Base-by-base conservation (phyloP, 2,797 vertebrate species). In the Sarcophilus harrisii region DNA sequence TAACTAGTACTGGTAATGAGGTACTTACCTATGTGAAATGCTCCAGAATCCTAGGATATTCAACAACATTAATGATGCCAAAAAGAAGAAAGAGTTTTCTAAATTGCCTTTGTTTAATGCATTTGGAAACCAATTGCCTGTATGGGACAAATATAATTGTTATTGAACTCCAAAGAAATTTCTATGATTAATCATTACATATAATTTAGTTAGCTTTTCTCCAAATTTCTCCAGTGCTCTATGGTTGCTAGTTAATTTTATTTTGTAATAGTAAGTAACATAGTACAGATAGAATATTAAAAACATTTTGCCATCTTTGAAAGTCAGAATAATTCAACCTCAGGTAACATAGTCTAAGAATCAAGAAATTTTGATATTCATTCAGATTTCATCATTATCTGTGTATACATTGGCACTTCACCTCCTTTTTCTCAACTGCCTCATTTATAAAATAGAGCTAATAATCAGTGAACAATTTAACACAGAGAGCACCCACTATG, bases 81-180 rank as follows among this genome's bases (percentile, higher is more conserved):
- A 92, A 38, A 99, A 97, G 98, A 99, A 99, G 98, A 99, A 99
- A 98, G 99, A 99, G 62, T 98, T 98, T 97, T 99, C 99, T 98
- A 99, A 98, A 98, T 99, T 99, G 57, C 99, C 99, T 92, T 99
- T 98, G 94, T 99, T 98, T 95, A 99, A 98, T 96, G 97, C 97
- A 96, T 98, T 99, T 97, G 99, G 99, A 97, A 99, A 99, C 98
- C 99, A 99, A 97, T 97, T 98, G 92, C 99, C 99, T 99, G 98
- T 95, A 95, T 95, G 96, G 95, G 96, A 92, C 73, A 97, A 97
- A 97, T 57, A 94, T 95, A 96, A 97, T 97, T 97, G 96, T 98
- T 97, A 98, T 97, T 97, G 97, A 97, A 66, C 95, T 95, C 94
- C 95, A 96, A 93, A 97, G 57, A 93, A 95, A 16, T 93, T 95